Conservation (phyloP, 2,113 vertebrate genomes). For the Tragulus kanchil region DNA sequence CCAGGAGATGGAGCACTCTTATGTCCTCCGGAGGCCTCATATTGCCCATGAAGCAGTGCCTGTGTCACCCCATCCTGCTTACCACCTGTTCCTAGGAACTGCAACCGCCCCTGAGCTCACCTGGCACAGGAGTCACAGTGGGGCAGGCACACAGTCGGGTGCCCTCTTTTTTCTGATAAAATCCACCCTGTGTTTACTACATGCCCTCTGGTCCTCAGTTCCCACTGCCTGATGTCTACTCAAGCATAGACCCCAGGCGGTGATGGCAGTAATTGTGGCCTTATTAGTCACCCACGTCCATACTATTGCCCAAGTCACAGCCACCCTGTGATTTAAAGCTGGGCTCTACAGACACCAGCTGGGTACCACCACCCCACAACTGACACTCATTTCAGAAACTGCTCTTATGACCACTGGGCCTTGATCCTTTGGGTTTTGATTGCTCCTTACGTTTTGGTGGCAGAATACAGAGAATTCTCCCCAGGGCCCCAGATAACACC, state of each 20-base stretch:
- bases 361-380: not conserved
- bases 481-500: not conserved
- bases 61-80: not conserved
- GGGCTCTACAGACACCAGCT: not conserved
- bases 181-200: not conserved
- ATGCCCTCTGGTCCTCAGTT: not conserved
- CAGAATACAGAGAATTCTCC: not conserved
- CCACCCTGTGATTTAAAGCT: not conserved
- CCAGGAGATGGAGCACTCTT: conserved; percentile 19
- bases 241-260: not conserved
- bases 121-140: not conserved
- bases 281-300: conserved; percentile 54
- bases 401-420: not conserved
- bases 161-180: not conserved
- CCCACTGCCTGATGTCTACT: conserved; percentile 7
- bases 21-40: not conserved
- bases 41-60: not conserved
- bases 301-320: not conserved
- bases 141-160: not conserved
- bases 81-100: conserved; percentile 76
- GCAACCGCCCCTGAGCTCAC: not conserved
- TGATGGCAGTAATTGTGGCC: conserved; percentile 59
- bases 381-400: not conserved
- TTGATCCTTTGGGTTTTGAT: not conserved
- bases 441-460: not conserved